Percentiles rank a stretch among this genome's conserved stretches.
These are phyloP conservation scores for Triplophysa siluroides DNA, from an alignment of 2,113 vertebrate genomes.

Conservation along the genomic window DNA sequence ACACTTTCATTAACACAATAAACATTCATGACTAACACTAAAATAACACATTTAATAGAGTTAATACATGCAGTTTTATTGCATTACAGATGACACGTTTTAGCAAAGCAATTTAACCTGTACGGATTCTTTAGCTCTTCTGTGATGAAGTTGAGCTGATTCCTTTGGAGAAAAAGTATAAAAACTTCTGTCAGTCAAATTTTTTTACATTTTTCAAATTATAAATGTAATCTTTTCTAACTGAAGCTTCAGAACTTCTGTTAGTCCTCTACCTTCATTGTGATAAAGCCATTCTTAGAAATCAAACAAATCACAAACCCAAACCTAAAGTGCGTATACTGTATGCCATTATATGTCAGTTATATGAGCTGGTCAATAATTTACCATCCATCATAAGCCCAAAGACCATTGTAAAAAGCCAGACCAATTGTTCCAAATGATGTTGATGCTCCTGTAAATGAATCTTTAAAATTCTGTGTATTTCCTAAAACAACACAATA, in stretches of 20 bases:
- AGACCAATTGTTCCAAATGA: conserved; percentile 80
- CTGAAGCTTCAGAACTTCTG: neutral
- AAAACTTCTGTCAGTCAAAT: neutral
- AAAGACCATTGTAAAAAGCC: conserved; percentile 94
- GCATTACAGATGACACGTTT: neutral
- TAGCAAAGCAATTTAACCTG: conserved; percentile 74
- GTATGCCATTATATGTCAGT: neutral
- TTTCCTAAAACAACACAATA: conserved; percentile 77
- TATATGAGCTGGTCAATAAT: neutral
- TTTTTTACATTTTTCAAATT: too few species aligned
- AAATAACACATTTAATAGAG: too few species aligned
- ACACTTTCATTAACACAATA: neutral
- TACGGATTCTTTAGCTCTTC: conserved; percentile 91
- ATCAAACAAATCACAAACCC: too few species aligned
- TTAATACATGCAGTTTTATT: neutral
- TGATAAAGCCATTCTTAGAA: neutral
- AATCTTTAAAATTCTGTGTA: conserved; percentile 81
- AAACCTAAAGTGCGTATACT: neutral
- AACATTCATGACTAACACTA: neutral
- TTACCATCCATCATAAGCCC: conserved; percentile 81
- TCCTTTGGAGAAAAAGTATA: conserved; percentile 71
- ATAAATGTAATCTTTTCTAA: neutral
- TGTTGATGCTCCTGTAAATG: conserved; percentile 76
- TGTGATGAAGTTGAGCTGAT: conserved; percentile 95
- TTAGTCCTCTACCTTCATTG: neutral